phyloP scores from a whole-genome alignment of 2,113 vertebrate genomes.

The Chauna torquata region DNA sequence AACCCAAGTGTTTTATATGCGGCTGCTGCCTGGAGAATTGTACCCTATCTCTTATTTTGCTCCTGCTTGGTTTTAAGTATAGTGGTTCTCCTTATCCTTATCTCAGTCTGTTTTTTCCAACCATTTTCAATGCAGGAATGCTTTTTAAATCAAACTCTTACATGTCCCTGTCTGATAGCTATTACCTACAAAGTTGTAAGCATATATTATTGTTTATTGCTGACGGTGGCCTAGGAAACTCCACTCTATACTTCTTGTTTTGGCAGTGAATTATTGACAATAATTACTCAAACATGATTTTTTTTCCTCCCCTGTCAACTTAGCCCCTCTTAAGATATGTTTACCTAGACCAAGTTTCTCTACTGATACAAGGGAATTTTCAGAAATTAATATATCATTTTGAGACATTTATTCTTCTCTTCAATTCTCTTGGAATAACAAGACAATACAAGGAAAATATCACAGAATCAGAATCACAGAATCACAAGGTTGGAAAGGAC shows the following conservation, averaged over 20 bases:
- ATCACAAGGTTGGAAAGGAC: too few species aligned
- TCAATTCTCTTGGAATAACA: neutral
- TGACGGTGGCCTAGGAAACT: neutral
- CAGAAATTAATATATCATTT: neutral
- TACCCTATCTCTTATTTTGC: neutral
- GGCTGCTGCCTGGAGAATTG: neutral
- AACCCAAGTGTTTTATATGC: neutral
- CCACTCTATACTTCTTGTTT: neutral
- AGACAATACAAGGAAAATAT: neutral
- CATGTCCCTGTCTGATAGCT: neutral
- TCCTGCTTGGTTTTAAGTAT: neutral
- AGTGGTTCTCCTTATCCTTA: neutral
- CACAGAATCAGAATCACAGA: too few species aligned
- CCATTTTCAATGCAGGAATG: neutral
- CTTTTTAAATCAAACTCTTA: neutral
- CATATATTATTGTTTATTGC: neutral
- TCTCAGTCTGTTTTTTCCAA: neutral
- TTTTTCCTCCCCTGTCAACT: fast-evolving
- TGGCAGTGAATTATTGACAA: neutral
- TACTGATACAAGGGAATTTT: neutral
- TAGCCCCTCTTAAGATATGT: too few species aligned
- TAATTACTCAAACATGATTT: too few species aligned
- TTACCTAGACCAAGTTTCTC: neutral
- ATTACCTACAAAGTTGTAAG: too few species aligned
- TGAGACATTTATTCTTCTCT: neutral